Evolutionary conservation across 2,888 invertebrate genomes (phyloP).

Genomic region (Ormyrus rosae): DNA sequence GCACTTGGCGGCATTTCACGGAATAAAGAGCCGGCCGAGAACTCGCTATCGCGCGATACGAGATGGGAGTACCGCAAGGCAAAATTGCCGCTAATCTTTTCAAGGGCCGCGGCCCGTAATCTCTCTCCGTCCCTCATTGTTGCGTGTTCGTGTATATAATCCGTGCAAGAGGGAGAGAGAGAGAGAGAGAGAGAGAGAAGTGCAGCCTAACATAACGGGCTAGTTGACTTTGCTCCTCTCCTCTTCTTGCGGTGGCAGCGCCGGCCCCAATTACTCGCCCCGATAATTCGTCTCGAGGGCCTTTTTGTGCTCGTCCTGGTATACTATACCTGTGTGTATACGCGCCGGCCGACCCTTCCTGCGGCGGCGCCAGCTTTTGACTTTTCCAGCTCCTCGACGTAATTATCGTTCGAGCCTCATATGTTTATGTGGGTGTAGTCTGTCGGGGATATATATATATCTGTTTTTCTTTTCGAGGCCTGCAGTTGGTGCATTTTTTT

Average conservation of each 20-base stretch:
- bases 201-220: conserved; percentile 22
- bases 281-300: conserved; percentile 8
- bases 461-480: neutral
- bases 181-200: neutral
- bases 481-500: no score
- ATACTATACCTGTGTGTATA: no score
- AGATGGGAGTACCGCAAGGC: conserved; percentile 40
- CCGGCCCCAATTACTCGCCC: conserved; percentile 31
- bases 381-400: conserved; percentile 10
- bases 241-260: neutral
- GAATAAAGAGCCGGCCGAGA: conserved; percentile 26
- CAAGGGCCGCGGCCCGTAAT: conserved; percentile 12
- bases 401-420: conserved; percentile 23
- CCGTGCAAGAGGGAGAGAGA: neutral
- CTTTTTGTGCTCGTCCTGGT: neutral
- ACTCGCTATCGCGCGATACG: conserved; percentile 12
- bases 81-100: conserved; percentile 53
- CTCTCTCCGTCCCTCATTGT: conserved; percentile 37
- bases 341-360: neutral
- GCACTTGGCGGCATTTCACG: conserved; percentile 15
- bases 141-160: conserved; percentile 38
- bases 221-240: conserved; percentile 3
- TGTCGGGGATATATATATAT: conserved; percentile 6
- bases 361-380: neutral
- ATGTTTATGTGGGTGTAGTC: neutral